Conservation (phyloP, 2,113 vertebrate species). For the Gymnorhina tibicen region DNA sequence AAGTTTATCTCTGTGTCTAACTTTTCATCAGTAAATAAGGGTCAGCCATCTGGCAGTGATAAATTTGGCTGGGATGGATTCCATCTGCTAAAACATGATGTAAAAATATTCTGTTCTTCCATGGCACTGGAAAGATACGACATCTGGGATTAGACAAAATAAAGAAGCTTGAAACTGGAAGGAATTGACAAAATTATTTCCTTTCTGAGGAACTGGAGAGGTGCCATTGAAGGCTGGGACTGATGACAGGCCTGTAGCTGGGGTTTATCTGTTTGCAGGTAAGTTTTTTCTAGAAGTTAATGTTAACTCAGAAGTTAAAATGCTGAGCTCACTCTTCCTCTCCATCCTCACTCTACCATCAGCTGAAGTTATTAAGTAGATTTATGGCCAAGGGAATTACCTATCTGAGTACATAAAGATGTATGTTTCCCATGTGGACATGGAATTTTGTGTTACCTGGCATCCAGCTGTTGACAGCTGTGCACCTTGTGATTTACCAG, state of each 20-base stretch:
- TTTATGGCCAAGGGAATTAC: neutral
- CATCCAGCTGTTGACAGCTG: neutral
- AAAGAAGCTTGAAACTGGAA: conserved; percentile 39
- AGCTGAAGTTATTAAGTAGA: neutral
- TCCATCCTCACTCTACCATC: neutral
- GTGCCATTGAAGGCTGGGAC: neutral
- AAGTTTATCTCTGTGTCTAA: conserved; percentile 54
- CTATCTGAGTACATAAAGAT: neutral
- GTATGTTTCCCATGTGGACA: neutral
- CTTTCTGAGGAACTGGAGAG: conserved; percentile 39
- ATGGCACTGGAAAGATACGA: conserved; percentile 65
- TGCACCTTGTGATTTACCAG: neutral
- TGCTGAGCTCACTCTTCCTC: neutral
- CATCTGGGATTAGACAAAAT: conserved; percentile 67
- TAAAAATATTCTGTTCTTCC: conserved; percentile 69
- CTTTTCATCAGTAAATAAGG: conserved; percentile 70
- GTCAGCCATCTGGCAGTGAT: conserved; percentile 73
- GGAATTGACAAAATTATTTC: conserved; percentile 47
- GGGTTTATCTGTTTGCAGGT: neutral
- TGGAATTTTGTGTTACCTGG: neutral
- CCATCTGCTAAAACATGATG: conserved; percentile 69
- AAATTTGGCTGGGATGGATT: conserved; percentile 60
- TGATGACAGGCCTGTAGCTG: neutral
- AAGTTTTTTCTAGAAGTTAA: neutral
- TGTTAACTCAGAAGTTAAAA: neutral